Evolutionary conservation across 23 tunicate genomes (phyloP).

Genomic region (Aplidium turbinatum): DNA sequence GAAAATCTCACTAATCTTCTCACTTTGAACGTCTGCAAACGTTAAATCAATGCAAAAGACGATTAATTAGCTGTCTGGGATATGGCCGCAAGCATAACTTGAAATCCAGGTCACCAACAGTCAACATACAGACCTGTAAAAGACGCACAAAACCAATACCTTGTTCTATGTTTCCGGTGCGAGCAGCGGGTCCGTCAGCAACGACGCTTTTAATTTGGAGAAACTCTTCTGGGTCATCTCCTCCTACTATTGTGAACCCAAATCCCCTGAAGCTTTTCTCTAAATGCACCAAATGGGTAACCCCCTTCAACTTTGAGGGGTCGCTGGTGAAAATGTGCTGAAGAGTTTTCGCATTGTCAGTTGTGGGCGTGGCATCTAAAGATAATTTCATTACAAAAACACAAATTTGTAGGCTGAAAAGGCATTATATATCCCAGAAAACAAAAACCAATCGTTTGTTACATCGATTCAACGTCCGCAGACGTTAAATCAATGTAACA

Average conservation of each 20-base stretch:
- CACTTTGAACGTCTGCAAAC: background rate
- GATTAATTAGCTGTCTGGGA: background rate
- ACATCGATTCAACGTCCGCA: no score
- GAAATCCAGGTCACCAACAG: no score
- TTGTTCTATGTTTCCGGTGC: conserved; percentile 59
- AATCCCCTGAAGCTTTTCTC: conserved; percentile 77
- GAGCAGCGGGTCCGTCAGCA: conserved; percentile 76
- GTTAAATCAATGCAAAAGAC: background rate
- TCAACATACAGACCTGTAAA: no score
- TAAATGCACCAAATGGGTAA: conserved; percentile 43
- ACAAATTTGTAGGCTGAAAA: no score
- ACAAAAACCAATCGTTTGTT: no score
- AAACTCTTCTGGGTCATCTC: conserved; percentile 95
- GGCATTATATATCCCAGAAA: no score
- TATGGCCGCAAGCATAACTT: no score
- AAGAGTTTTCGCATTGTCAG: no score
- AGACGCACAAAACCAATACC: conserved; percentile 30
- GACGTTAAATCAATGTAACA: no score
- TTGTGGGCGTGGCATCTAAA: no score
- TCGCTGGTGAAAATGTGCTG: conserved; percentile 82
- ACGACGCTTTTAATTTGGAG: conserved; percentile 93
- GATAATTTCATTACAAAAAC: no score
- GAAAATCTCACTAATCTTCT: no score
- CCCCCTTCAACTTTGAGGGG: conserved; percentile 75
- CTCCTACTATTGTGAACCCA: conserved; percentile 97